Conservation (phyloP, 2,797 vertebrate species). For the Clamator glandarius region DNA sequence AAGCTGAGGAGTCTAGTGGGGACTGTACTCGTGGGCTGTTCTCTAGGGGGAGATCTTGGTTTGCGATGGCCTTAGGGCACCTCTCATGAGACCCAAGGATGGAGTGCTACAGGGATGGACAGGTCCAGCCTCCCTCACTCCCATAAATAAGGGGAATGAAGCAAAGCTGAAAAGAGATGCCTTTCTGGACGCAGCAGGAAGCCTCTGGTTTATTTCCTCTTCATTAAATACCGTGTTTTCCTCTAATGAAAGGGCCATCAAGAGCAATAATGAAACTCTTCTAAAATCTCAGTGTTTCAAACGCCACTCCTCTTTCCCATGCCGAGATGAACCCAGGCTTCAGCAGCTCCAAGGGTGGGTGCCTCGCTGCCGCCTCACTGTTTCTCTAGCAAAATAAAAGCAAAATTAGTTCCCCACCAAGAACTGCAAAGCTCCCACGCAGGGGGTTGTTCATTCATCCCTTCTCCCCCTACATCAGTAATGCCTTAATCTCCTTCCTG, state of each 20-base stretch:
- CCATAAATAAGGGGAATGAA: not conserved
- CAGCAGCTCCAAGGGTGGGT: not conserved
- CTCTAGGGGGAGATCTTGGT: not conserved
- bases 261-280: slow-evolving; percentile 60
- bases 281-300: slow-evolving; percentile 18
- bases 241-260: slow-evolving; percentile 52
- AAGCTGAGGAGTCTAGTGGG: not conserved
- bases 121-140: not conserved
- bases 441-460: slow-evolving; percentile 4
- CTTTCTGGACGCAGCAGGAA: slow-evolving; percentile 3
- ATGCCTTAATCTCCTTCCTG: not conserved
- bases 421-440: not conserved
- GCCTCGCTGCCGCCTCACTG: fast-evolving
- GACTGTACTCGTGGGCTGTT: not conserved
- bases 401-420: slow-evolving; percentile 47
- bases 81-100: not conserved
- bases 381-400: slow-evolving; percentile 23
- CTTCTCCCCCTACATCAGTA: slow-evolving; percentile 30
- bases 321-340: not conserved
- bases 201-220: slow-evolving; percentile 31
- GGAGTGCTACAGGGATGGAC: fast-evolving
- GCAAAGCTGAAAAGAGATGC: not conserved
- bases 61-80: not conserved
- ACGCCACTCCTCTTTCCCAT: not conserved
- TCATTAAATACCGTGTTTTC: slow-evolving; percentile 54